Percentiles rank a stretch among this genome's conserved stretches.
These are phyloP conservation scores for Quiscalus mexicanus DNA, from an alignment of 2,113 vertebrate genomes.

Conservation along the genomic window DNA sequence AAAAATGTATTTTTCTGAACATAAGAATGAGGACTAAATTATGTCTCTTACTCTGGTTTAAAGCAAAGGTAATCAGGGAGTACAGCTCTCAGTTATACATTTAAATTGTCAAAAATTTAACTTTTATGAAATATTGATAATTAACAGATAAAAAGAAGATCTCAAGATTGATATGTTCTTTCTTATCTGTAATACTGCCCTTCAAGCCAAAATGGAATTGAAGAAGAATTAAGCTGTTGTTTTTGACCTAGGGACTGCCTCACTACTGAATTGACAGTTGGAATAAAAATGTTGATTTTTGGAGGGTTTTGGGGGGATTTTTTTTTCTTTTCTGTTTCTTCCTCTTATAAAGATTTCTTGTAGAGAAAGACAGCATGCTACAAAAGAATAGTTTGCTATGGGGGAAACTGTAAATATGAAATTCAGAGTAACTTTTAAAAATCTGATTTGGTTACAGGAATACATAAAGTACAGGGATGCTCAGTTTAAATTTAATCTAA, in stretches of 20 bases:
- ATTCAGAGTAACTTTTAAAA: background rate
- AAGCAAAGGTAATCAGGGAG: background rate
- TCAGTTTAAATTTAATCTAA: background rate
- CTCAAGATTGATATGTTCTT: background rate
- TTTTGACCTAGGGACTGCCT: background rate
- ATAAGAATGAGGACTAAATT: background rate
- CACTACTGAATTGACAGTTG: background rate
- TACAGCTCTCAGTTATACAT: background rate
- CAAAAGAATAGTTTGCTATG: background rate
- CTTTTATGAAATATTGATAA: background rate
- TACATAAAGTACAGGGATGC: background rate
- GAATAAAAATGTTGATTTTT: background rate
- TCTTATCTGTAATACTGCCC: background rate
- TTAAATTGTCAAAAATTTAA: background rate
- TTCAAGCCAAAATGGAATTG: background rate
- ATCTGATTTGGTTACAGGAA: background rate
- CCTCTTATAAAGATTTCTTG: background rate
- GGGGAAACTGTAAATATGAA: background rate
- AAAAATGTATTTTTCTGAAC: background rate
- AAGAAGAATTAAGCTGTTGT: background rate
- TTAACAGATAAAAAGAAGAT: background rate
- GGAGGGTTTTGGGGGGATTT: rapidly evolving
- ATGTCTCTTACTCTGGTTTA: background rate
- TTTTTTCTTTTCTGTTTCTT: background rate
- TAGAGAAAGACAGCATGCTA: background rate